Base-by-base conservation (phyloP, 53 echinoderm and acorn worm genomes). In the Crossaster papposus region DNA sequence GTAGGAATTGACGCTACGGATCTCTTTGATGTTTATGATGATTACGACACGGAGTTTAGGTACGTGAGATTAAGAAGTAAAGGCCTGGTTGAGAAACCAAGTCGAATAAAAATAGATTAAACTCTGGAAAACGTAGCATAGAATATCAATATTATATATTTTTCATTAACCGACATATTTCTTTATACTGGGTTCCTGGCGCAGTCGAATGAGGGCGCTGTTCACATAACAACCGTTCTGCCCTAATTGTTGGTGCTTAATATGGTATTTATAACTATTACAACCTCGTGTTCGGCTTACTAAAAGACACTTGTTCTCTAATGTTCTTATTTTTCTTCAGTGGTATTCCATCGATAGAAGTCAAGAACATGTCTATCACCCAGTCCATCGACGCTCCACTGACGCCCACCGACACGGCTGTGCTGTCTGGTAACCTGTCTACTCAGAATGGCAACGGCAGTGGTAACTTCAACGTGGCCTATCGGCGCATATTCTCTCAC, bases 1-100 rank as follows among this genome's bases (percentile, higher is more conserved):
- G 96, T 99, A 77, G 99, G 99, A 35, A 90, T 99, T 14, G 94
- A 99, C 93, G 99, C 99, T 23, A 99, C 99, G 65, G 96, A 99
- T 30, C 75, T 96, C 22, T 99, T 98, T 96, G 99, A 99, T 78
- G 75, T 82, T 29, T 96, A 96, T 82, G 89, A 91, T 30, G 93
- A 96, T 30, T 93, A 94, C 68, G 93, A 90, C 26, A 89, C 91
- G 53, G 95, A 96, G 65, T 89, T 80, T 18, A 92, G 95, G 96
- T 96, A 88, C 70, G 91, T 52, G 2, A 51, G 10, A 68, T 11
- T 6, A 24, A 26, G 22, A 22, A 29, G 7, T 52, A n/a, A n/a
- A n/a, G 38, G 38, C 38, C 38, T 38, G 38, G 38, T n/a, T n/a
- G n/a, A n/a, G n/a, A n/a, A n/a, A n/a, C n/a, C n/a, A n/a, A n/a